Conservation (phyloP, 2,113 vertebrate species). For the Prochilodus magdalenae region DNA sequence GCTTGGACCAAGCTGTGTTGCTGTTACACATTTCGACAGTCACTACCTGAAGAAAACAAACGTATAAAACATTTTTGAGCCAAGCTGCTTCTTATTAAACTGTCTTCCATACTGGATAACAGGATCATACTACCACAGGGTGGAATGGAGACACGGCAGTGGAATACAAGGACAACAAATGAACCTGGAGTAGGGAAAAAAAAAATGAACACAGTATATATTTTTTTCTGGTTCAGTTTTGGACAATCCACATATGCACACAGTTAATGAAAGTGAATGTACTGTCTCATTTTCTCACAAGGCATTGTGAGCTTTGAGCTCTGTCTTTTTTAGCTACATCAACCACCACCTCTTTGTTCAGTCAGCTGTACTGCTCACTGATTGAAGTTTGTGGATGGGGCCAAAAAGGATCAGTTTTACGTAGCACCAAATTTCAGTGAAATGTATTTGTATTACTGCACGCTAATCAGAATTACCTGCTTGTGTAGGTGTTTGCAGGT, state of each 20-base stretch:
- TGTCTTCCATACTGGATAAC: constrained; percentile 9
- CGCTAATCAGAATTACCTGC: constrained; percentile 10
- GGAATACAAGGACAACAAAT: neutral
- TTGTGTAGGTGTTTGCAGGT: constrained; percentile 21
- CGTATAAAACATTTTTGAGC: constrained; percentile 19
- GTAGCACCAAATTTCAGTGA: constrained; percentile 40
- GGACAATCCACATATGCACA: constrained; percentile 7
- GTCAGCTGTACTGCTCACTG: neutral
- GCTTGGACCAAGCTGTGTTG: neutral
- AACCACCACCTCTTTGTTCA: constrained; percentile 13
- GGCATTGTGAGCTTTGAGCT: constrained; percentile 1
- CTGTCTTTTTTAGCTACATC: neutral
- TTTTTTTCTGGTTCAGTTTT: neutral
- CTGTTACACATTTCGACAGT: constrained; percentile 20
- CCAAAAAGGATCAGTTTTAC: constrained; percentile 26
- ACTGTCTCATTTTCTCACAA: constrained; percentile 7
- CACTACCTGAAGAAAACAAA: constrained; percentile 23
- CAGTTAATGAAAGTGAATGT: constrained; percentile 25
- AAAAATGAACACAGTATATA: neutral
- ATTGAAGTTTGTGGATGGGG: constrained; percentile 29
- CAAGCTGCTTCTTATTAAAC: constrained; percentile 29
- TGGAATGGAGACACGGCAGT: neutral
- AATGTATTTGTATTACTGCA: constrained; percentile 3
- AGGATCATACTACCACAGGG: constrained; percentile 19
- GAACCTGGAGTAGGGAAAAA: constrained; percentile 15